Evolutionary conservation across 1,140 invertebrate species (phyloP).

Genomic region (Yoshiicerus persimilis): DNA sequence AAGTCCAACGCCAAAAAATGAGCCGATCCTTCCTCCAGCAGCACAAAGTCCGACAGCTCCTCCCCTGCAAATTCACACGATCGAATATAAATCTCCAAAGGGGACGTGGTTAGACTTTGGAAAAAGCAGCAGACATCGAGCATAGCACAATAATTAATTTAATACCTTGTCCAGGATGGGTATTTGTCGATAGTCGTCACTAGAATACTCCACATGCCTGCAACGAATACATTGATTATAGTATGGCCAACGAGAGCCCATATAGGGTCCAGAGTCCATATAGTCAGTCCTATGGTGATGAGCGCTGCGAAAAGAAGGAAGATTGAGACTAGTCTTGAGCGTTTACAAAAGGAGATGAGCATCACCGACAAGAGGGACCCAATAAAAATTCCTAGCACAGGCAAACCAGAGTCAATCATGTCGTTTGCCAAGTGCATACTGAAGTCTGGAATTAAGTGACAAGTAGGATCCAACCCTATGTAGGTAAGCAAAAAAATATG

Average conservation of each 20-base stretch:
- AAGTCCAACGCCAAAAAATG: slow-evolving; percentile 48
- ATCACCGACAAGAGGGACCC: slow-evolving; percentile 34
- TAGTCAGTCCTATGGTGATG: slow-evolving; percentile 42
- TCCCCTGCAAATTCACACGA: slow-evolving; percentile 16
- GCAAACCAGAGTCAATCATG: slow-evolving; percentile 46
- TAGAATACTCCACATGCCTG: slow-evolving; percentile 43
- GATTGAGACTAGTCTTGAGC: slow-evolving; percentile 37
- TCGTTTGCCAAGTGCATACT: slow-evolving; percentile 47
- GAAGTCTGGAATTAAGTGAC: slow-evolving; percentile 48
- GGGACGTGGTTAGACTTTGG: neutral
- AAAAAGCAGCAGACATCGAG: neutral
- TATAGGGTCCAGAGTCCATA: slow-evolving; percentile 28
- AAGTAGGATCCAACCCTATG: slow-evolving; percentile 44
- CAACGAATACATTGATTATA: slow-evolving; percentile 38
- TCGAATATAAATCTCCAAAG: neutral
- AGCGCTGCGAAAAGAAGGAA: slow-evolving; percentile 37
- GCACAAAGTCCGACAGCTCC: slow-evolving; percentile 43
- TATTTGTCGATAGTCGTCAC: slow-evolving; percentile 46
- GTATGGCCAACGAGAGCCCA: slow-evolving; percentile 43
- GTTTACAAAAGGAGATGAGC: slow-evolving; percentile 20
- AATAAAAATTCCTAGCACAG: slow-evolving; percentile 46
- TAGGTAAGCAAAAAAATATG: neutral
- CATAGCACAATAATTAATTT: neutral
- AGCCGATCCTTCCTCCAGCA: slow-evolving; percentile 43
- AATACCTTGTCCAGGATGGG: slow-evolving; percentile 43